Evolutionary conservation across 2,797 vertebrate species (phyloP).

Genomic region (Loriculus beryllinus): DNA sequence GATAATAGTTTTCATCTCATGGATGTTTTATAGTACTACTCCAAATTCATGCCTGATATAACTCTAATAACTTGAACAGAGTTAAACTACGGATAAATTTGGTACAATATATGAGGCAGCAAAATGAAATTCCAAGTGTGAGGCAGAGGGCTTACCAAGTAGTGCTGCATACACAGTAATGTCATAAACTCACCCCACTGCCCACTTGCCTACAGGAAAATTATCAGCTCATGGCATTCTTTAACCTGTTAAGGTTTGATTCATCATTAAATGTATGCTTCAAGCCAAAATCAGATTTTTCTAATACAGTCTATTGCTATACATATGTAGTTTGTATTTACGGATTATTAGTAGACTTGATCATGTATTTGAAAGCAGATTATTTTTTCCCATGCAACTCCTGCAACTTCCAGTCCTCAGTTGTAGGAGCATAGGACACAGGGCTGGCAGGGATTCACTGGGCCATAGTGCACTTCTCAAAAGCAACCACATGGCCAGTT

Average conservation of each 20-base stretch:
- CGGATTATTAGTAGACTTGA: background rate
- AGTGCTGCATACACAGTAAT: too few relatives aligned
- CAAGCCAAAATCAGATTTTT: rapidly evolving
- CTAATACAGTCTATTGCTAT: background rate
- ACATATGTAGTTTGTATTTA: background rate
- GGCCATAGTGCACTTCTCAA: background rate
- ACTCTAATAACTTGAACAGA: constrained; percentile 30
- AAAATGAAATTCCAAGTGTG: background rate
- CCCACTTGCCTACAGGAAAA: background rate
- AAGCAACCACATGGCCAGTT: background rate
- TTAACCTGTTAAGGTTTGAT: background rate
- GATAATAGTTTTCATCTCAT: constrained; percentile 51
- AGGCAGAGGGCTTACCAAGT: background rate
- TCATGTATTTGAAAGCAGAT: background rate
- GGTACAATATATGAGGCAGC: background rate
- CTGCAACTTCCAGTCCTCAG: background rate
- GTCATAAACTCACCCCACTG: background rate
- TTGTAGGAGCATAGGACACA: background rate
- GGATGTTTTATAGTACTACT: constrained; percentile 40
- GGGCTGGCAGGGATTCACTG: background rate
- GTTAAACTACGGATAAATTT: constrained; percentile 18
- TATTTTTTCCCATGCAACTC: background rate
- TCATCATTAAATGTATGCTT: background rate
- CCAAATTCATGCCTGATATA: constrained; percentile 37
- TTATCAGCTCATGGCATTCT: background rate